Evolutionary conservation across 2,888 invertebrate genomes (phyloP), one percentile per base, ranked within the genome.

Genomic region (Amblyjoppa proteus): DNA sequence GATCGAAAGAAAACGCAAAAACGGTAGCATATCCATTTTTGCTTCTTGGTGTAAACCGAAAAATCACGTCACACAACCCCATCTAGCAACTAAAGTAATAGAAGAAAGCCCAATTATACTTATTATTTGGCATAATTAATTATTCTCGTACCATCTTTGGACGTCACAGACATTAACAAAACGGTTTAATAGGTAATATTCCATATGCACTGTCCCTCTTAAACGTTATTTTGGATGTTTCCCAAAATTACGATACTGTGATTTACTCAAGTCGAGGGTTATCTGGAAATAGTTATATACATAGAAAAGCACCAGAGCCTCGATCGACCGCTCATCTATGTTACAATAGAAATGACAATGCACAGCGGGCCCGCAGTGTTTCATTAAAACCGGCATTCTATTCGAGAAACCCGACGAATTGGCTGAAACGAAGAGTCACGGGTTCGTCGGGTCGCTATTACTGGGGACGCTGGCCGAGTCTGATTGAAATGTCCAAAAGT

Each of bases 401-500:
- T 93, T 92, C 92, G 90, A 87, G 88, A 88, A 88, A 85, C 53
- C 68, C 89, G 89, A 88, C 91, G 92, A 92, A 93, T 92, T 92
- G 92, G 92, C 92, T 91, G 92, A 90, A 92, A 92, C 91, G 89
- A 89, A 90, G 89, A 88, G 89, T 75, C 70, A 85, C 85, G 76
- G 80, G 82, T 85, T 85, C 70, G 85, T 82, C 85, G 85, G 76
- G 79, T 73, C 61, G 81, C 61, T 78, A 77, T 83, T 77, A 84
- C 85, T 81, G 86, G 86, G 90, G 88, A 89, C 90, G 91, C 90
- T 90, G 90, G 88, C 90, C 91, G 88, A 90, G 92, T 92, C 93
- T 92, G 93, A 93, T 93, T 93, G 93, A 93, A 93, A 93, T 90
- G 92, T 92, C 93, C 90, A 93, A 93, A 93, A 93, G 92, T 93